Base-by-base conservation (phyloP, 2,888 invertebrate genomes). In the Oscheius sp. region DNA sequence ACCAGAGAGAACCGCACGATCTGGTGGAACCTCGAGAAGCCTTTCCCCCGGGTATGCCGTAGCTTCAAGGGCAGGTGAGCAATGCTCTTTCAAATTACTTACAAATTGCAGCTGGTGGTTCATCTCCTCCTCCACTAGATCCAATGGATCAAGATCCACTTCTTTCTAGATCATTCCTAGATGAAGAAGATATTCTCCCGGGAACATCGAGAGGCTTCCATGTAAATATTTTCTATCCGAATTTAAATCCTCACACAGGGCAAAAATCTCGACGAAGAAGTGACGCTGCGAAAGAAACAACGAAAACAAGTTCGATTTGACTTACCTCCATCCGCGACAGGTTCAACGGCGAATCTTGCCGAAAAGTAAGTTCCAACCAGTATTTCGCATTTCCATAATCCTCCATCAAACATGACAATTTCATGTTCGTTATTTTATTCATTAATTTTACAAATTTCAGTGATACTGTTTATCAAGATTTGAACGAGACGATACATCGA, bases 231-330 rank as follows among this genome's bases (percentile, higher is more conserved):
- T 50, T 50, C 4, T 50, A 20, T 46, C 12, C 5, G 29, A 53
- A 53, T 27, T 31, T 20, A 57, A 34, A 37, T 4, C 12, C 25
- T 12, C 37, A 33, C 65, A 2, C 29, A 65, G 65, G 69, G 55
- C 10, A 48, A 52, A 23, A 45, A 65, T 27, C 55, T 65, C 12
- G 75, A 77, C 61, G 63, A 70, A 17, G 74, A 74, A 23, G 73
- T 69, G 10, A 69, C 55, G 17, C 58, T 65, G 12, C 61, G 67
- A 31, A 69, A 71, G 31, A 72, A 76, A 34, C 63, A 71, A 12
- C 34, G 72, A 42, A 84, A 85, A 71, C 52, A 76, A 23, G 86
- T 86, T 8, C 86, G 82, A 0, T 86, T 85, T 67, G 81, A 86
- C 50, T 66, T 85, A 20, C 70, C 75, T 2, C 68, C 73, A 6